phyloP scores from a whole-genome alignment of 2,888 invertebrate species.

The Electrophaes corylata region DNA sequence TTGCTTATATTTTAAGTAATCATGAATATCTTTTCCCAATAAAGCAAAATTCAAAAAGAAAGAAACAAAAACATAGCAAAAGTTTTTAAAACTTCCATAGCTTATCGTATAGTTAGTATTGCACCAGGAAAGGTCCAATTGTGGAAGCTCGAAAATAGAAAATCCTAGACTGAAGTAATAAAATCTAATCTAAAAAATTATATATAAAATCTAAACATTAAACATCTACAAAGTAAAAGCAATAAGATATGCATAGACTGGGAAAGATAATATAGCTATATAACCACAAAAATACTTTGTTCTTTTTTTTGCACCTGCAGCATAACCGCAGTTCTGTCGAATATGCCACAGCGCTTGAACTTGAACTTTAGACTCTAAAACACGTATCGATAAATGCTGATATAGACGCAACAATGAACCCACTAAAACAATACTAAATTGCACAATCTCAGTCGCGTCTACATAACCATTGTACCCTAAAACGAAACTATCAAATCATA shows the following conservation, averaged over 20 bases:
- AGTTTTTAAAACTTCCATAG: not conserved
- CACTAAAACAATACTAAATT: not conserved
- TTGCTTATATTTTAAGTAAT: slow-evolving; percentile 7
- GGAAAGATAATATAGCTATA: slow-evolving; percentile 58
- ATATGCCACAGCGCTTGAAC: slow-evolving; percentile 21
- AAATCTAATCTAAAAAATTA: slow-evolving; percentile 30
- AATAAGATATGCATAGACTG: slow-evolving; percentile 46
- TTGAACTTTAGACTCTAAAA: slow-evolving; percentile 32
- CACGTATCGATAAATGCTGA: slow-evolving; percentile 28
- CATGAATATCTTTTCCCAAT: slow-evolving; percentile 7
- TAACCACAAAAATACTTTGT: slow-evolving; percentile 47
- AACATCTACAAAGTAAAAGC: slow-evolving; percentile 48
- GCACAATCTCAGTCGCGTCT: slow-evolving; percentile 1
- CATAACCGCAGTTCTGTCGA: slow-evolving; percentile 13
- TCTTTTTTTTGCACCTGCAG: slow-evolving; percentile 26
- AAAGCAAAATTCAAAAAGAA: slow-evolving; percentile 3
- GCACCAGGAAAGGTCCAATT: slow-evolving; percentile 18
- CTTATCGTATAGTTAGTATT: slow-evolving; percentile 17
- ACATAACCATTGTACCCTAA: not conserved
- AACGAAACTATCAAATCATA: not conserved
- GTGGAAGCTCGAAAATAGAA: slow-evolving; percentile 26
- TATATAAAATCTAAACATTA: slow-evolving; percentile 37
- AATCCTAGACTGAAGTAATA: not conserved
- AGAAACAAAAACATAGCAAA: not conserved
- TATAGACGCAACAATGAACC: slow-evolving; percentile 26